Evolutionary conservation across 2,113 vertebrate species (phyloP).

Genomic region (Gymnarchus niloticus): DNA sequence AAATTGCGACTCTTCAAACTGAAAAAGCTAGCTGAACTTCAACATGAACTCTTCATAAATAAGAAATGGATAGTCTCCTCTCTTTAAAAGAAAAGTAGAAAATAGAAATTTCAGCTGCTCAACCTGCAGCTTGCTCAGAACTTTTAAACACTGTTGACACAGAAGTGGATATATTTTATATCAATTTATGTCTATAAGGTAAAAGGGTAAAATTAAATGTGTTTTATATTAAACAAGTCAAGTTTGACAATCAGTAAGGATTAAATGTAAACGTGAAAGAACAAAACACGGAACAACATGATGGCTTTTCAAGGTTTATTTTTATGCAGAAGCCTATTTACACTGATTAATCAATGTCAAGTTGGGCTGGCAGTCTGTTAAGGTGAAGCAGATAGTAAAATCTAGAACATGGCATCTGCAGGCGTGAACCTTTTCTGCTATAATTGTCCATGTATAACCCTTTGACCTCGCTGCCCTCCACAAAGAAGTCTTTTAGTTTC

Average conservation of each 20-base stretch:
- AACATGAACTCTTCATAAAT: not conserved
- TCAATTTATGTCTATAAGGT: not conserved
- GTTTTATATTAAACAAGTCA: not conserved
- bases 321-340: not conserved
- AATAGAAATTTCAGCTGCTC: not conserved
- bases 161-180: not conserved
- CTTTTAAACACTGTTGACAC: not conserved
- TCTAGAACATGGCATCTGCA: not conserved
- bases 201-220: not conserved
- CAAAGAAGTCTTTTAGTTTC: constrained; percentile 31
- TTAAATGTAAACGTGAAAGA: not conserved
- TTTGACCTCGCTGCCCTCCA: not conserved
- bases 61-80: not conserved
- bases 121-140: not conserved
- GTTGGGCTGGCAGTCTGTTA: not conserved
- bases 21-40: not conserved
- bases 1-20: not conserved
- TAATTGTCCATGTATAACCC: not conserved
- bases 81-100: not conserved
- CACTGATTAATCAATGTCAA: not conserved
- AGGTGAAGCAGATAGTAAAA: not conserved
- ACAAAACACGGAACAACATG: not conserved
- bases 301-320: not conserved
- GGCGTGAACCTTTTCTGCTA: not conserved
- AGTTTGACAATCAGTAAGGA: not conserved